Conservation (phyloP, 2,113 vertebrate species). For the Lamprologus lemairii region DNA sequence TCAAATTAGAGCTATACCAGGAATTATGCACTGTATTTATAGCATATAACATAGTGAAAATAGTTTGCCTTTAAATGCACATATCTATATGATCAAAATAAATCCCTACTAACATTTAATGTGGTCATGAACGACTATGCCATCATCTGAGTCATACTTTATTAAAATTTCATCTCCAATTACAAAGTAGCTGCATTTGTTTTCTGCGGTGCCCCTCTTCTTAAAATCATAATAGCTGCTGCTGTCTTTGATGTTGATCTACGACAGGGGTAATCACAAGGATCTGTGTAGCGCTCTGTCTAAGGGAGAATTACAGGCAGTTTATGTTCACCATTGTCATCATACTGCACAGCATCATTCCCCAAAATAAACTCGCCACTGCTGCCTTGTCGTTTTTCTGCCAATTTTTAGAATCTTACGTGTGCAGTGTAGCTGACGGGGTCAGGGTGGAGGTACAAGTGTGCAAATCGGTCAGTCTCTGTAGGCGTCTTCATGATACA, state of each 20-base stretch:
- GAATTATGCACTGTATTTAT: not conserved
- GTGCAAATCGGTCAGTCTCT: not conserved
- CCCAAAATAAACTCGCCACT: not conserved
- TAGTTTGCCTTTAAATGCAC: not conserved
- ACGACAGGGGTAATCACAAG: constrained; percentile 10
- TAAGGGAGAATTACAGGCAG: constrained; percentile 6
- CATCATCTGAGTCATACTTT: not conserved
- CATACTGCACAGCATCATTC: not conserved
- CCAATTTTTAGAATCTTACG: too few species aligned
- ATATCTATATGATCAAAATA: not conserved
- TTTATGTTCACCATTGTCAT: not conserved
- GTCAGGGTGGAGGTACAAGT: not conserved
- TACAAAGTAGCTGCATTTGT: not conserved
- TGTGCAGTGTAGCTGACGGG: not conserved
- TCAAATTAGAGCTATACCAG: not conserved
- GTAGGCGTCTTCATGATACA: not conserved
- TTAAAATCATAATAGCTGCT: not conserved
- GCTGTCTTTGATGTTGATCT: not conserved
- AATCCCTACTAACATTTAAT: not conserved
- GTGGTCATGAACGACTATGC: not conserved
- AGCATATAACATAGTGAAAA: not conserved
- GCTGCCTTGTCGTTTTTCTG: not conserved
- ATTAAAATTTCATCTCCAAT: not conserved
- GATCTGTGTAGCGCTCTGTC: constrained; percentile 6
- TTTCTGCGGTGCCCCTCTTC: not conserved